A percentile compares a stretch with the other conserved stretches of the same genome.
phyloP scores from a whole-genome alignment of 2,888 invertebrate species.

The Eupeodes luniger region DNA sequence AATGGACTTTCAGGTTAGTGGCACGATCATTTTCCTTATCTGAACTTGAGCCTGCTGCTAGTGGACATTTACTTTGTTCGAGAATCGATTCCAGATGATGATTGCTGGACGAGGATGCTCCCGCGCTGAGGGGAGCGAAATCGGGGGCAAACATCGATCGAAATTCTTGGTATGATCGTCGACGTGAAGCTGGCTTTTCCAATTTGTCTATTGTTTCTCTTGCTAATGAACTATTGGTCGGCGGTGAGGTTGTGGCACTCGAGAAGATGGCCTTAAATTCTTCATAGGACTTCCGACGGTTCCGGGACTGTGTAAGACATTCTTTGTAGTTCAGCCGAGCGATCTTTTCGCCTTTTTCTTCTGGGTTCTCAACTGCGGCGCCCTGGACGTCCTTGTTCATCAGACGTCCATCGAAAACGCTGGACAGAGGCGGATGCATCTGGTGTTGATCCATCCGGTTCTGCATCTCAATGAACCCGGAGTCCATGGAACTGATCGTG shows the following conservation, averaged over 20 bases:
- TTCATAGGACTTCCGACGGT: constrained; percentile 84
- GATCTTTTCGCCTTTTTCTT: constrained; percentile 80
- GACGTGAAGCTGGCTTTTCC: constrained; percentile 78
- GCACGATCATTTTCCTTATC: constrained; percentile 77
- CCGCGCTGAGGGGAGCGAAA: constrained; percentile 31
- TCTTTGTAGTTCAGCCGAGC: constrained; percentile 83
- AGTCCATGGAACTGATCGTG: constrained; percentile 84
- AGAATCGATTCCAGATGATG: constrained; percentile 68
- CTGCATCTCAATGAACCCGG: constrained; percentile 84
- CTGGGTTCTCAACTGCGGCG: constrained; percentile 31
- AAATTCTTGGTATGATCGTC: constrained; percentile 79
- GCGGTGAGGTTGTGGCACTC: constrained; percentile 24
- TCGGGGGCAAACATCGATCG: constrained; percentile 71
- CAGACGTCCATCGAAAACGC: constrained; percentile 51
- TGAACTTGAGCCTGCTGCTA: constrained; percentile 40
- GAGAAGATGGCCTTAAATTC: constrained; percentile 84
- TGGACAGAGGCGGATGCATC: constrained; percentile 72
- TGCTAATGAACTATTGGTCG: background rate
- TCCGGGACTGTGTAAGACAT: constrained; percentile 83
- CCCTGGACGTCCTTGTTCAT: background rate
- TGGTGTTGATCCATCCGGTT: constrained; percentile 80
- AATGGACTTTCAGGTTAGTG: constrained; percentile 21
- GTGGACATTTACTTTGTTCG: constrained; percentile 64
- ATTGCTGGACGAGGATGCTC: constrained; percentile 58
- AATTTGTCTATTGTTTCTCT: constrained; percentile 60